Conservation (phyloP, 2,888 invertebrate species). For the Conistra vaccinii region DNA sequence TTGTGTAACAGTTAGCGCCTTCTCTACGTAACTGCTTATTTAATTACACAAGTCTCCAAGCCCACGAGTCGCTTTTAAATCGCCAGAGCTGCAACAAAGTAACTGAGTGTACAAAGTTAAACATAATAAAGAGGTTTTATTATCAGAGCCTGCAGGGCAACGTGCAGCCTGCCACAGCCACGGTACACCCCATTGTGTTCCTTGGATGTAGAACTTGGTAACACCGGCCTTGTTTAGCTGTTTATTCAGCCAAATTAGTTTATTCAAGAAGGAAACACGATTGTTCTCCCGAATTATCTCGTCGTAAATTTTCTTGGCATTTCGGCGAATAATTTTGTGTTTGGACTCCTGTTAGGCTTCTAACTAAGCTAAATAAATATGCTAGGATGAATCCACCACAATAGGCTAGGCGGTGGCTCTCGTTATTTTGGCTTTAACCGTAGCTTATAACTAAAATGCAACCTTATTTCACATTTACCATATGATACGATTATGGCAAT, state of each 20-base stretch:
- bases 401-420: constrained; percentile 11
- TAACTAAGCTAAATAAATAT: constrained; percentile 21
- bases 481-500: not conserved
- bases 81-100: constrained; percentile 53
- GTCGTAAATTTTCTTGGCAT: constrained; percentile 40
- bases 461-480: constrained; percentile 13
- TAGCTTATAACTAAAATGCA: constrained; percentile 1
- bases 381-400: constrained; percentile 35
- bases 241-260: constrained; percentile 59
- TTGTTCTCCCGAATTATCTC: constrained; percentile 52
- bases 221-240: constrained; percentile 46
- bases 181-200: constrained; percentile 53
- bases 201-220: constrained; percentile 51
- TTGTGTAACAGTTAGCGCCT: constrained; percentile 55
- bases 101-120: constrained; percentile 44
- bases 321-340: constrained; percentile 37
- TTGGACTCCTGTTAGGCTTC: constrained; percentile 17
- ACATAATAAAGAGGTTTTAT: constrained; percentile 57
- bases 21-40: constrained; percentile 43
- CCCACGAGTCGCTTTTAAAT: constrained; percentile 52
- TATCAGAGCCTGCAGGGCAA: constrained; percentile 51
- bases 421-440: constrained; percentile 3
- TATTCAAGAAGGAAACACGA: constrained; percentile 59
- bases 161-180: constrained; percentile 32
- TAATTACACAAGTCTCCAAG: constrained; percentile 52